These are phyloP conservation scores for Beroe ovata DNA, from an alignment of 37 sponge, comb jelly and placozoan genomes.

Conservation along the genomic window DNA sequence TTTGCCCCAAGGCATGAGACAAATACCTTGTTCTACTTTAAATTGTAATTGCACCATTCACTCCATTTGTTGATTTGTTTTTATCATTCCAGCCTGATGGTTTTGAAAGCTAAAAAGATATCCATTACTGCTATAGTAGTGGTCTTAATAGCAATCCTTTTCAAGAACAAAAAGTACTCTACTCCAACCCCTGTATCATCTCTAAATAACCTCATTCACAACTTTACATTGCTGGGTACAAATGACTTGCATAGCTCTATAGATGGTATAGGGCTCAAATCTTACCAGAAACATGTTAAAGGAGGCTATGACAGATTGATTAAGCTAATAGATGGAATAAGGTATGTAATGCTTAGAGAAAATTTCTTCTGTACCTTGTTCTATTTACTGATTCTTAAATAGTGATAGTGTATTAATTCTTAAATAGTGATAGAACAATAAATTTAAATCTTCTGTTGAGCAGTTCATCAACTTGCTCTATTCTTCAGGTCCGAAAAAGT, in stretches of 20 bases:
- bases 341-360: not conserved
- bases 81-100: no score
- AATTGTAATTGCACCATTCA: no score
- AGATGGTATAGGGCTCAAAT: not conserved
- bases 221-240: slow-evolving; percentile 3
- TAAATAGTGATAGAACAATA: not conserved
- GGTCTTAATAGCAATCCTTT: not conserved
- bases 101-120: no score
- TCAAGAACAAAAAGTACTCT: not conserved
- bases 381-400: not conserved
- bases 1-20: no score
- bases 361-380: not conserved
- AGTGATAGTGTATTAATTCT: not conserved
- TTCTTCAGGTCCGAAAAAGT: slow-evolving; percentile 24
- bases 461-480: not conserved
- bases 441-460: not conserved
- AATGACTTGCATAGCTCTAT: slow-evolving; percentile 55
- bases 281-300: not conserved
- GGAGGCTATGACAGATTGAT: slow-evolving; percentile 40
- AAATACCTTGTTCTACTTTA: no score
- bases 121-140: no score
- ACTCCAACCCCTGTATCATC: not conserved
- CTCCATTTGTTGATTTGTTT: no score
- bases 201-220: not conserved
- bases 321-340: not conserved